phyloP scores from a whole-genome alignment of 2,888 invertebrate species.

The Pterostichus madidus region DNA sequence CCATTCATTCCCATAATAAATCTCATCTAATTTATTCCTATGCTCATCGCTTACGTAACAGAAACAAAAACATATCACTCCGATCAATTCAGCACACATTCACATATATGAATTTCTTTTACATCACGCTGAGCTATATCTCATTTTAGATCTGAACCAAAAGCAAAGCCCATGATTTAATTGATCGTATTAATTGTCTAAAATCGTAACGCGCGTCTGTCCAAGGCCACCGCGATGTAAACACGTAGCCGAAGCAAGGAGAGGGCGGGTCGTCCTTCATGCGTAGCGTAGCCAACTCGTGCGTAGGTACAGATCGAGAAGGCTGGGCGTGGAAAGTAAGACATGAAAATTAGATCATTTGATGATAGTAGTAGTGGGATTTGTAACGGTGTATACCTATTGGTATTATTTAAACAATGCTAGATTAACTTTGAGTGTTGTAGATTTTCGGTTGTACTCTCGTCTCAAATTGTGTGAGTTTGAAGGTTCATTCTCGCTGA shows the following conservation, averaged over 20 bases:
- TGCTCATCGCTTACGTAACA: too few species aligned
- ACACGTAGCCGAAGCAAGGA: constrained; percentile 9
- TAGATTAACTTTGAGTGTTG: too few species aligned
- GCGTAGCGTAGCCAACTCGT: constrained; percentile 8
- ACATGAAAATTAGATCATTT: constrained; percentile 34
- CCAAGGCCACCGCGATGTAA: constrained; percentile 51
- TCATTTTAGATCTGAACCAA: not conserved
- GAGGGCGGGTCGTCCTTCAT: constrained; percentile 31
- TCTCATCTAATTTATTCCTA: too few species aligned
- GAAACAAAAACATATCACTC: too few species aligned
- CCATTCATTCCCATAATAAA: too few species aligned
- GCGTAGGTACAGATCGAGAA: constrained; percentile 23
- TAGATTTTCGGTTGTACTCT: too few species aligned
- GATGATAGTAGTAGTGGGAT: not conserved
- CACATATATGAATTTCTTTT: too few species aligned
- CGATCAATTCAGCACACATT: too few species aligned
- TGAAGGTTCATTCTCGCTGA: too few species aligned
- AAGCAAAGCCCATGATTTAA: constrained; percentile 30
- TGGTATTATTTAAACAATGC: too few species aligned
- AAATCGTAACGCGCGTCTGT: constrained; percentile 38
- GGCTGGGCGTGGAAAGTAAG: constrained; percentile 26
- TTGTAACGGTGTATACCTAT: too few species aligned
- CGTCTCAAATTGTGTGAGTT: too few species aligned
- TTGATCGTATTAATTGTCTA: constrained; percentile 58
- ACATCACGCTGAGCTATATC: constrained; percentile 18